Evolutionary conservation across 2,113 vertebrate genomes (phyloP), one percentile per base, ranked within the genome.

Genomic region (Dendrocopos noguchii): DNA sequence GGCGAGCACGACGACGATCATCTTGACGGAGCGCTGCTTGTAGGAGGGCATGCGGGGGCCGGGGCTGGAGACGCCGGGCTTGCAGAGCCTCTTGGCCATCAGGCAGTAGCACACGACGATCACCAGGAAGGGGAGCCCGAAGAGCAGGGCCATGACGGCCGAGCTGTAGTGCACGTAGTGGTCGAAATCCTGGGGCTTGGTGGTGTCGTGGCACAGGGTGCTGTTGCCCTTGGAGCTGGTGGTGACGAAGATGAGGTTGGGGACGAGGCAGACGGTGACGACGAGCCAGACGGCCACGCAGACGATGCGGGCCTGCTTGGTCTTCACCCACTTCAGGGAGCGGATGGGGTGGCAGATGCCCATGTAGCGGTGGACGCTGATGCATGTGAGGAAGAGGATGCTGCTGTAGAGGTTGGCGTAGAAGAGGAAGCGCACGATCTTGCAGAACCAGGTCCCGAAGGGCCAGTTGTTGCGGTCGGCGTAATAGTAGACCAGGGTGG

Each of bases 331-430:
- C 50, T 94, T 96, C 19, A 98, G 95, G 3, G 97, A 96, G 72
- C 96, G 97, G 73, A 99, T 98, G 22, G 99, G 99, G 95, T 99
- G 99, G 96, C 98, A 99, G 95, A 99, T 98, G 60, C 99, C 99
- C 89, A 99, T 4, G 70, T 99, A 99, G 33, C 98, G 98, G 91
- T 99, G 98, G 75, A 99, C 82, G 5, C 99, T 99, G 97, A 99
- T 99, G 89, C 99, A 99, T 25, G 98, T 99, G 93, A 99, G 99
- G 85, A 99, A 98, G 31, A 99, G 98, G 97, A 99, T 98, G 96
- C 99, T 99, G 98, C 98, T 98, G 97, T 99, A 99, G 72, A 99
- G 98, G 96, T 99, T 99, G 79, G 98, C 98, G 1, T 99, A 99
- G 97, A 99, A 99, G 59, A 99, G 98, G 96, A 99, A 99, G 87